Conservation (phyloP, 1,140 invertebrate genomes). For the Atopsyche davidsoni region DNA sequence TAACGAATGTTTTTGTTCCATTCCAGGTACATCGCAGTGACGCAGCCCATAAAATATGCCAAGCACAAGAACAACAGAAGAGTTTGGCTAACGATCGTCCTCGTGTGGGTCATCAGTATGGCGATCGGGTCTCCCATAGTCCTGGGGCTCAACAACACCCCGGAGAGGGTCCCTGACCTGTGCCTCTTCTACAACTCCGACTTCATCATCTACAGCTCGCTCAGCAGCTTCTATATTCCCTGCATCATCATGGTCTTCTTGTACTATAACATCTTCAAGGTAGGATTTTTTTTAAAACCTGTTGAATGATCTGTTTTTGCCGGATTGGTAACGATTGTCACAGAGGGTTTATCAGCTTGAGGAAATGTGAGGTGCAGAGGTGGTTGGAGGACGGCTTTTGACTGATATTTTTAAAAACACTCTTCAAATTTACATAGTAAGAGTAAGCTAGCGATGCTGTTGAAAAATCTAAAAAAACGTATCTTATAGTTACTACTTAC, state of each 20-base stretch:
- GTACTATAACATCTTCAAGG: conserved; percentile 97
- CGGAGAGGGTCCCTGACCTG: conserved; percentile 65
- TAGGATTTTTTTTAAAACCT: too few species aligned
- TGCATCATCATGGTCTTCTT: conserved; percentile 98
- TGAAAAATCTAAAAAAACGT: too few species aligned
- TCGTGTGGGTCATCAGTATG: conserved; percentile 94
- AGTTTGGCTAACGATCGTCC: conserved; percentile 90
- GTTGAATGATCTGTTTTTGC: too few species aligned
- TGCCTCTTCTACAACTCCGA: conserved; percentile 97
- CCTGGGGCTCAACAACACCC: conserved; percentile 88
- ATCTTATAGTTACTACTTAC: too few species aligned
- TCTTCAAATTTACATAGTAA: too few species aligned
- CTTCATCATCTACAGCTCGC: conserved; percentile 96
- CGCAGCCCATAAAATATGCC: conserved; percentile 97
- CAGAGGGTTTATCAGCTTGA: too few species aligned
- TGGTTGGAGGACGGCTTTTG: too few species aligned
- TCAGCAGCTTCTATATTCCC: conserved; percentile 98
- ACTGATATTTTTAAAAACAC: too few species aligned
- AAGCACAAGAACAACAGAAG: conserved; percentile 96
- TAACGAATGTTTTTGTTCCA: conserved; percentile 16
- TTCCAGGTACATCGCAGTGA: conserved; percentile 96
- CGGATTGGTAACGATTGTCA: too few species aligned
- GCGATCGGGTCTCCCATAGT: conserved; percentile 97
- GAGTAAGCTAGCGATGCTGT: too few species aligned
- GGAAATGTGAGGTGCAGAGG: too few species aligned